phyloP scores from a whole-genome alignment of 2,113 vertebrate species.

The Mus pahari region DNA sequence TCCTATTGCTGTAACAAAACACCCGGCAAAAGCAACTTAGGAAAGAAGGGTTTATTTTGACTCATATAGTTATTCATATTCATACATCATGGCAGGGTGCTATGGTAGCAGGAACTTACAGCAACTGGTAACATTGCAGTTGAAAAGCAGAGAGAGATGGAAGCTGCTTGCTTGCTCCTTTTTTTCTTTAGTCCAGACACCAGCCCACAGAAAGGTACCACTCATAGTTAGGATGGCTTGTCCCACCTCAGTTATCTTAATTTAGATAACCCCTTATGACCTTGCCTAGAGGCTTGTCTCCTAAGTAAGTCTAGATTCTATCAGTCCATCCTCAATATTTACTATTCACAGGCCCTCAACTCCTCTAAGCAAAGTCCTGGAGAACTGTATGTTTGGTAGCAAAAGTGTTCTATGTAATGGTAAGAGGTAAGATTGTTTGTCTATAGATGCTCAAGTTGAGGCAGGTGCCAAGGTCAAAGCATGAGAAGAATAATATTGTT shows the following conservation, averaged over 20 bases:
- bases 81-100: too few relatives aligned
- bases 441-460: background rate
- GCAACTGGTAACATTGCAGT: background rate
- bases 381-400: background rate
- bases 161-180: background rate
- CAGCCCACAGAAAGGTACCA: background rate
- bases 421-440: background rate
- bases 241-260: background rate
- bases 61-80: background rate
- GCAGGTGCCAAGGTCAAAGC: background rate
- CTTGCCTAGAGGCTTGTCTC: background rate
- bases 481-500: background rate
- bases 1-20: background rate
- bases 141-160: background rate
- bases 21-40: background rate
- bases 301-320: background rate
- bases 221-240: background rate
- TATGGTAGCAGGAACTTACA: background rate
- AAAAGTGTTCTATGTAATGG: background rate
- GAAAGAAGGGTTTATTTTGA: background rate
- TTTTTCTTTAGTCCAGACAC: background rate
- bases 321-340: background rate
- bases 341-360: background rate
- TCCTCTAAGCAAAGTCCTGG: background rate
- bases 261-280: background rate